Evolutionary conservation across 2,888 invertebrate species (phyloP).

Genomic region (Aspidapion aeneum): DNA sequence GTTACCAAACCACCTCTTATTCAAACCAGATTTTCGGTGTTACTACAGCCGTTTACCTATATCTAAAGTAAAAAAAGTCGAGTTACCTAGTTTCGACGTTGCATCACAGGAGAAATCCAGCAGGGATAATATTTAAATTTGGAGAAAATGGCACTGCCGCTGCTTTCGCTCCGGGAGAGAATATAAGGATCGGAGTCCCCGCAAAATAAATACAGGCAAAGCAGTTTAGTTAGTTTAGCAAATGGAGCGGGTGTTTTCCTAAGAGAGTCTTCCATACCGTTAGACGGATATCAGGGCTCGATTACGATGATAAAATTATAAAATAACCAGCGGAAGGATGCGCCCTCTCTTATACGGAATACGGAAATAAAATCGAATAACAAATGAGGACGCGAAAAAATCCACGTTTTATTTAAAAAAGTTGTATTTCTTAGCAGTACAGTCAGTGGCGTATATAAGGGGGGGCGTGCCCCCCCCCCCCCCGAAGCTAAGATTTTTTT

Average conservation of each 20-base stretch:
- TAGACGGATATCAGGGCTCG: constrained; percentile 36
- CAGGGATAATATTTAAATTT: constrained; percentile 36
- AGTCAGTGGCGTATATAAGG: too few relatives aligned
- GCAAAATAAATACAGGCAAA: constrained; percentile 50
- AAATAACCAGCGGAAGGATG: constrained; percentile 20
- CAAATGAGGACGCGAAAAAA: constrained; percentile 17
- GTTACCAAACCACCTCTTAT: too few relatives aligned
- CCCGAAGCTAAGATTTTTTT: too few relatives aligned
- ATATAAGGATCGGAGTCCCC: constrained; percentile 35
- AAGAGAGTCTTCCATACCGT: constrained; percentile 38
- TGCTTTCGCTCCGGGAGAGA: too few relatives aligned
- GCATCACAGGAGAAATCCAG: too few relatives aligned
- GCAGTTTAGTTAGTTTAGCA: constrained; percentile 53
- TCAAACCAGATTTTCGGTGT: too few relatives aligned
- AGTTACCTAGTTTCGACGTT: too few relatives aligned
- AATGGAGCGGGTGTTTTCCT: constrained; percentile 52
- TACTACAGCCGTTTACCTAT: too few relatives aligned
- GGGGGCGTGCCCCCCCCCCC: too few relatives aligned
- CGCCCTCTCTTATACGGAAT: constrained; percentile 4
- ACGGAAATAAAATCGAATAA: constrained; percentile 25
- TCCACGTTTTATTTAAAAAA: too few relatives aligned
- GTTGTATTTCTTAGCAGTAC: too few relatives aligned
- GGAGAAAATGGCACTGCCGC: constrained; percentile 31
- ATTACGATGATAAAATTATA: constrained; percentile 35
- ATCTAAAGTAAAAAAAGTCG: too few relatives aligned